phyloP scores from a whole-genome alignment of 2,888 invertebrate species.

The Petrophora chlorosata region DNA sequence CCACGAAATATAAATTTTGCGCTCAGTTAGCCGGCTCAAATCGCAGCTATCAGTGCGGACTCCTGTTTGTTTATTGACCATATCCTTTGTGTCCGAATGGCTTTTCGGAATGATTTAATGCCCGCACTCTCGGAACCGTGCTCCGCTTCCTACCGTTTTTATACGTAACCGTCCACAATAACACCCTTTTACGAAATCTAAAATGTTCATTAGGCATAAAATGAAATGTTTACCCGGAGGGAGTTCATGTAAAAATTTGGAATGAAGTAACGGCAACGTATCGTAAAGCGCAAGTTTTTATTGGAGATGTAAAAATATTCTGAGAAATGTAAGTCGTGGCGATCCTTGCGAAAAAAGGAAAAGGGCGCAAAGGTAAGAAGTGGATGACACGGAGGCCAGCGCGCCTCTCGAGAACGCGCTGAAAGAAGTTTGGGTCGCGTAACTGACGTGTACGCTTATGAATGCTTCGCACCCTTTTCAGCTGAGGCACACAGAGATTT shows the following conservation, averaged over 20 bases:
- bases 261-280: constrained; percentile 42
- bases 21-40: constrained; percentile 55
- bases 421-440: constrained; percentile 71
- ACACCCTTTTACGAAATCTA: constrained; percentile 49
- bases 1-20: constrained; percentile 55
- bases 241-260: constrained; percentile 37
- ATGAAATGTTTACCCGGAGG: constrained; percentile 36
- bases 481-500: constrained; percentile 52
- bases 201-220: constrained; percentile 46
- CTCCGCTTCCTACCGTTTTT: constrained; percentile 56
- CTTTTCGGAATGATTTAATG: constrained; percentile 70
- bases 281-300: constrained; percentile 50
- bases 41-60: constrained; percentile 58
- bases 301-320: constrained; percentile 44
- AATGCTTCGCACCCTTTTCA: constrained; percentile 65
- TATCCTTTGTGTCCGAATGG: constrained; percentile 72
- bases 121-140: constrained; percentile 49
- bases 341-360: constrained; percentile 47
- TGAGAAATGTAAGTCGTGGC: constrained; percentile 50
- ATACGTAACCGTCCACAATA: constrained; percentile 57
- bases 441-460: constrained; percentile 71
- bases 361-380: constrained; percentile 59
- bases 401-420: constrained; percentile 66
- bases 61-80: constrained; percentile 75
- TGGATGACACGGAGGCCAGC: constrained; percentile 63